These are phyloP conservation scores for Lasioglossum vierecki DNA, from an alignment of 2,888 invertebrate species.

Conservation along the genomic window DNA sequence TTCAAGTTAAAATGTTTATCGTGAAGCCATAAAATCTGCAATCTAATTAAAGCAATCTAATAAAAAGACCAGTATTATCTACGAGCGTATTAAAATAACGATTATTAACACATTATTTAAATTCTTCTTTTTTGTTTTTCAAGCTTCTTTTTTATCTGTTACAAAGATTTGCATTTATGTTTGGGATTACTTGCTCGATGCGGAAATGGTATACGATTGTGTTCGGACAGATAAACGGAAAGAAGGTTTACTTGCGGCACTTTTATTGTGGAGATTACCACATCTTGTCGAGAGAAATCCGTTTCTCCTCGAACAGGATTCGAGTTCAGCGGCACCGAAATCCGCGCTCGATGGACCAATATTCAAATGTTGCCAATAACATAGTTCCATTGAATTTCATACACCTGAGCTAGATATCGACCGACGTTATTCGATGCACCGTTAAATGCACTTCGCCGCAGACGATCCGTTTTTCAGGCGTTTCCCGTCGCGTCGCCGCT, in stretches of 20 bases:
- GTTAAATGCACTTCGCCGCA: background rate
- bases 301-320: background rate
- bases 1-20: background rate
- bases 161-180: background rate
- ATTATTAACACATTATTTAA: background rate
- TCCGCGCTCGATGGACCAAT: slow-evolving; percentile 16
- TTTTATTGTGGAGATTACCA: slow-evolving; percentile 34
- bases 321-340: background rate
- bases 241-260: background rate
- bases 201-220: background rate
- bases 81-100: background rate
- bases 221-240: background rate
- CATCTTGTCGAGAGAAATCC: slow-evolving; percentile 10
- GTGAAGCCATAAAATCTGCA: background rate
- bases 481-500: background rate
- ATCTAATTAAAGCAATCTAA: no score
- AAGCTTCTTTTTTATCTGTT: background rate
- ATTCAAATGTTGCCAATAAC: slow-evolving; percentile 39
- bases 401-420: background rate
- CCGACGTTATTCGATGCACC: slow-evolving; percentile 14
- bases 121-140: background rate
- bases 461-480: background rate
- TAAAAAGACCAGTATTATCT: background rate
- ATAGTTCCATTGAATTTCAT: slow-evolving; percentile 32
- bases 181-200: background rate